phyloP scores from a whole-genome alignment of 2,113 vertebrate species.

The Podarcis cretensis region DNA sequence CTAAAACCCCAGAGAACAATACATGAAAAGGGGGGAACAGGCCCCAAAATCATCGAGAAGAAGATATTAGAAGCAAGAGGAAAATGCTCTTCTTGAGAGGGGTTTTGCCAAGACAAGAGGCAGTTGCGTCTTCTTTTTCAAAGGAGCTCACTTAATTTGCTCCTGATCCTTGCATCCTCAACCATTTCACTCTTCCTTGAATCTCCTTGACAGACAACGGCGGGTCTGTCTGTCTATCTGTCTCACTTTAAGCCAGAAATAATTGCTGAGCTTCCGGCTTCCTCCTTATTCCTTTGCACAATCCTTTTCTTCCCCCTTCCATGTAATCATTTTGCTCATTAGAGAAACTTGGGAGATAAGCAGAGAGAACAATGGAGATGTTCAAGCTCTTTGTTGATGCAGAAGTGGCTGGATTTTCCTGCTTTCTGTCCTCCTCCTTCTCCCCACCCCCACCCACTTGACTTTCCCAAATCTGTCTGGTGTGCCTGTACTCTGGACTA shows the following conservation, averaged over 20 bases:
- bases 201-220: neutral
- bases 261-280: neutral
- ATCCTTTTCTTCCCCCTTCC: neutral
- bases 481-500: neutral
- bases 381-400: rapidly evolving
- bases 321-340: neutral
- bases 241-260: neutral
- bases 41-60: neutral
- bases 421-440: neutral
- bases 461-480: neutral
- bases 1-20: too few species aligned
- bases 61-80: neutral
- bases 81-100: too few species aligned
- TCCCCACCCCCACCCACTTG: neutral
- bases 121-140: neutral
- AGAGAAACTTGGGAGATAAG: neutral
- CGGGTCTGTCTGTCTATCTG: neutral
- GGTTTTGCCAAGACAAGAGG: neutral
- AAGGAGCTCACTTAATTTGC: neutral
- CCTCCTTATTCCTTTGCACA: rapidly evolving
- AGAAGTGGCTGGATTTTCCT: rapidly evolving
- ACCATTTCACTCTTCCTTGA: neutral
- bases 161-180: neutral
- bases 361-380: rapidly evolving
- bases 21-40: too few species aligned